phyloP scores from a whole-genome alignment of 1,140 invertebrate genomes.

The Nixonia krombeini region DNA sequence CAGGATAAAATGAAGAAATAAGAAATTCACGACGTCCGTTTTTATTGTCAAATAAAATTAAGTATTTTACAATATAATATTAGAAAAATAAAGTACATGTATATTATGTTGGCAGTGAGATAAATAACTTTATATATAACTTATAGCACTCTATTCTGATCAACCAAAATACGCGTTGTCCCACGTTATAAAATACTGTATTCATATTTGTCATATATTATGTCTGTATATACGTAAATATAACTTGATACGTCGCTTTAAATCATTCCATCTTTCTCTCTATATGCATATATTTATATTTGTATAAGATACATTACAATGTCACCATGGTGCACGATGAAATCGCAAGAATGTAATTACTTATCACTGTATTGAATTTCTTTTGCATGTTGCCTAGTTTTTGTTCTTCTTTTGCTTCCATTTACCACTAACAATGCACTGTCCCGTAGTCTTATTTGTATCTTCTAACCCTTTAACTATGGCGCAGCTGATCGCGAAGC shows the following conservation, averaged over 20 bases:
- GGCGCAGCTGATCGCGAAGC: neutral
- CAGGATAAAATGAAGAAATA: too few species aligned
- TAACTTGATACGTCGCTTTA: neutral
- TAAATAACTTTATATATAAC: conserved; percentile 13
- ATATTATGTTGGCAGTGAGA: conserved; percentile 32
- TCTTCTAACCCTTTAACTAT: neutral
- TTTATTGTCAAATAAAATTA: conserved; percentile 32
- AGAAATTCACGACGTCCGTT: conserved; percentile 2
- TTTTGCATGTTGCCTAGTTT: neutral
- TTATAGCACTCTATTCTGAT: neutral
- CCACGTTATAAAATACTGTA: neutral
- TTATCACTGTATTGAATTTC: neutral
- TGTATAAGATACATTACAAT: conserved; percentile 18
- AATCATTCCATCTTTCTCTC: neutral
- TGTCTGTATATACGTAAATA: neutral
- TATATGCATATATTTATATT: conserved; percentile 5
- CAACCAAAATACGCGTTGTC: neutral
- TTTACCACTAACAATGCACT: conserved; percentile 8
- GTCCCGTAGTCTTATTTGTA: conserved; percentile 25
- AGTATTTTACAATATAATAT: conserved; percentile 34
- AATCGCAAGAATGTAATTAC: conserved; percentile 8
- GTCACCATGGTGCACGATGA: conserved; percentile 11
- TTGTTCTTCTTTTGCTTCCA: neutral
- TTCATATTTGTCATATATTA: too few species aligned
- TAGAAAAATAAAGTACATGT: conserved; percentile 41